Evolutionary conservation across 2,888 invertebrate genomes (phyloP), one percentile per base, ranked within the genome.

Genomic region (Platycheirus rosarum): DNA sequence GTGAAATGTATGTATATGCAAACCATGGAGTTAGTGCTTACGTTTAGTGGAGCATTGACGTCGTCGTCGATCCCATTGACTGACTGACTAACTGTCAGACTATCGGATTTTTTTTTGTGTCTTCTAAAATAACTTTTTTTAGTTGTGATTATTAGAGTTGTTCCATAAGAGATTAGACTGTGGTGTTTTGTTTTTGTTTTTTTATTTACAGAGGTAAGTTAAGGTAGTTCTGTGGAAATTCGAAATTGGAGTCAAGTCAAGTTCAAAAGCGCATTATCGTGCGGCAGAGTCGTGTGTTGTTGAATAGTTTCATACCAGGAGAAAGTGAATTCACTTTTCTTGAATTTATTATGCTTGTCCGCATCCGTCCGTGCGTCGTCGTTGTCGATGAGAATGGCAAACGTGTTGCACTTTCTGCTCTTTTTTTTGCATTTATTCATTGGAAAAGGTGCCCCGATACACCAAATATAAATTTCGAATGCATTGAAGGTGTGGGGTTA

Each of bases 241-340:
- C 66, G 68, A 71, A 76, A 76, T 77, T 77, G 82, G 57, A 84
- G 84, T 84, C 84, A 84, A 84, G 74, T 84, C 84, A 84, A 84
- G 84, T 84, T 84, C 84, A 84, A 84, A 84, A 84, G 78, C 73
- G 77, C 82, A 82, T 82, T 77, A 57, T 82, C 82, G 82, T 82
- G 84, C 74, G 42, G 48, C 35, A 55, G 5, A 6, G 40, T 35
- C 57, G 51, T 66, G 29, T 20, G 53, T 71, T 57, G 55, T 11
- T n/a, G 29, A 57, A 42, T 23, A 6, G 26, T 55, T 14, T 48
- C 51, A 32, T 8, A 32, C 11, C n/a, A 18, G 23, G 82, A 82
- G 82, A 82, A 82, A 82, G 82, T 82, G 63, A 82, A 82, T 77
- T 82, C 77, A 57, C 82, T 82, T 82, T 77, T 77, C 49, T 71